phyloP scores from a whole-genome alignment of 2,888 invertebrate genomes.

The Clistopyga incitator region DNA sequence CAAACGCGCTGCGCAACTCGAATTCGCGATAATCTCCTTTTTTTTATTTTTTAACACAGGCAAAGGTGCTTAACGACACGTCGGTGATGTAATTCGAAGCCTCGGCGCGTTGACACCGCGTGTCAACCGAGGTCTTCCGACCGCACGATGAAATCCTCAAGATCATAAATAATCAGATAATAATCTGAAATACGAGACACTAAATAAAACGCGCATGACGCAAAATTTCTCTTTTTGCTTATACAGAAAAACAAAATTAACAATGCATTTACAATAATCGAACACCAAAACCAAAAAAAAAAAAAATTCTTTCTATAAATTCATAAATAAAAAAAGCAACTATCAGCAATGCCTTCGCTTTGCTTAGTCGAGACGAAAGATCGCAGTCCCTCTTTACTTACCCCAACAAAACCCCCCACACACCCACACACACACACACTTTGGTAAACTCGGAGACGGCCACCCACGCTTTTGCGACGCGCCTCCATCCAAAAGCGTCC shows the following conservation, averaged over 20 bases:
- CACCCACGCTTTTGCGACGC: conserved; percentile 69
- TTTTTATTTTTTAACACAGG: background rate
- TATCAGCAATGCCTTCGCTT: background rate
- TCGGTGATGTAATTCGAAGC: conserved; percentile 4
- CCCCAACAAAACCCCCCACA: conserved; percentile 21
- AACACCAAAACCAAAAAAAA: background rate
- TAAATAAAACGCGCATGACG: background rate
- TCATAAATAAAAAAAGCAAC: background rate
- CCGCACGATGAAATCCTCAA: conserved; percentile 1
- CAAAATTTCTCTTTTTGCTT: background rate
- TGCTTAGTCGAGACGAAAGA: conserved; percentile 28
- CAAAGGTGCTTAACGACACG: background rate
- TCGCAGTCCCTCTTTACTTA: conserved; percentile 58
- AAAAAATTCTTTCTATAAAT: background rate
- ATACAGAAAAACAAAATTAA: background rate
- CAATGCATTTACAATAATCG: background rate
- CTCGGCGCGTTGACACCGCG: background rate
- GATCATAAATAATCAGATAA: conserved; percentile 31
- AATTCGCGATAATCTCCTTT: conserved; percentile 7
- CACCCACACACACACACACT: conserved; percentile 25
- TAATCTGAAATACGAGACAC: background rate
- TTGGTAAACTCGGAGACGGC: conserved; percentile 67
- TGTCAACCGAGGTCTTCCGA: background rate
- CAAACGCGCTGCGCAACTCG: conserved; percentile 10
- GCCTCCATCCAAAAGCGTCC: conserved; percentile 4